Evolutionary conservation across 1,140 invertebrate genomes (phyloP).

Genomic region (Drosophila pandora): DNA sequence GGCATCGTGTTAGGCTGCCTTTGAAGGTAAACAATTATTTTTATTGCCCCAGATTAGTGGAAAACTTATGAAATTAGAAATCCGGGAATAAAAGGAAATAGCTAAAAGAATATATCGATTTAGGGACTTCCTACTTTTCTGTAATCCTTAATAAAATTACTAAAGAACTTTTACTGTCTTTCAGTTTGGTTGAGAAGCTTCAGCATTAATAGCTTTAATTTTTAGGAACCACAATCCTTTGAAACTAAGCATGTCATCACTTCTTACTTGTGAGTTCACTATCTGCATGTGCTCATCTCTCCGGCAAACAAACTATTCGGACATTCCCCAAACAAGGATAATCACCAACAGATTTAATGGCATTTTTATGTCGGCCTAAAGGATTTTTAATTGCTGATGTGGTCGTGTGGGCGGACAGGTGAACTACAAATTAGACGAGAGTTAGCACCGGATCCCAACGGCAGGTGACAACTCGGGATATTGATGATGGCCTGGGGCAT

Average conservation of each 20-base stretch:
- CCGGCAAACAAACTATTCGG: slow-evolving; percentile 20
- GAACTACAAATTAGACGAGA: slow-evolving; percentile 67
- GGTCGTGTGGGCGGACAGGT: slow-evolving; percentile 46
- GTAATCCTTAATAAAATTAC: too few species aligned
- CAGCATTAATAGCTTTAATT: not conserved
- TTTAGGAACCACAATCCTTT: not conserved
- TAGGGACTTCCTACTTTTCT: not conserved
- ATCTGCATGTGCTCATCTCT: slow-evolving; percentile 5
- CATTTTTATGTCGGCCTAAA: slow-evolving; percentile 76
- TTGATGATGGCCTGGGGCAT: slow-evolving; percentile 61
- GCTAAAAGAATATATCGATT: not conserved
- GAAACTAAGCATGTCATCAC: not conserved
- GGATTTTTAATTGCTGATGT: slow-evolving; percentile 75
- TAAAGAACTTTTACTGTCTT: too few species aligned
- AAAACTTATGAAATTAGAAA: not conserved
- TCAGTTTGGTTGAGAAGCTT: too few species aligned
- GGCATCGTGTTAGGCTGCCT: slow-evolving; percentile 24
- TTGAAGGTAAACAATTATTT: slow-evolving; percentile 29
- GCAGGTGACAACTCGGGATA: slow-evolving; percentile 35
- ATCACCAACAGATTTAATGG: slow-evolving; percentile 71
- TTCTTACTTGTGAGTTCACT: not conserved
- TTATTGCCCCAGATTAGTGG: slow-evolving; percentile 25
- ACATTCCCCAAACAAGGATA: slow-evolving; percentile 56
- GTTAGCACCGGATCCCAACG: slow-evolving; percentile 47
- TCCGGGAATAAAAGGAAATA: not conserved